Evolutionary conservation across 2,113 vertebrate genomes (phyloP), one percentile per base, ranked within the genome.

Genomic region (Rhegmatorhina hoffmannsi): DNA sequence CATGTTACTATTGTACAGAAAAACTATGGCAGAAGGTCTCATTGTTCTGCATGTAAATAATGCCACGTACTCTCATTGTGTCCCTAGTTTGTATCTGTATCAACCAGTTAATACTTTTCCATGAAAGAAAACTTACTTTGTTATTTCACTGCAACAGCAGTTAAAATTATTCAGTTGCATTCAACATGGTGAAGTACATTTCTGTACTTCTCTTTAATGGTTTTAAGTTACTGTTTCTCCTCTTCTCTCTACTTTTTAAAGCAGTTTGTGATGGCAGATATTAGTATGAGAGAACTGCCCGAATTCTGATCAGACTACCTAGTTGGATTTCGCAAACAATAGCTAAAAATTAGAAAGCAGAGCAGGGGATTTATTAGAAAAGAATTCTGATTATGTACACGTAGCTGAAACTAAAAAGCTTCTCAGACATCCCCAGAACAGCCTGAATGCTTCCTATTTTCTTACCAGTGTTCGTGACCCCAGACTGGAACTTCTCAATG

Each of bases 401-500:
- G 44, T 9, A 87, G 47, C 24, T 59, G 40, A 50, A 86, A 34
- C 20, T 23, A 25, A 63, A 92, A 55, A 4, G 40, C 15, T 80
- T 67, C 63, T 73, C 47, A 59, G 47, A 82, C 36, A 93, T 9
- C 16, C 7, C 16, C 72, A 90, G 34, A 75, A 62, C 7, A 68
- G 24, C n/a, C 15, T 52, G 24, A 81, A 67, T 36, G 18, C 23
- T 62, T 79, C 12, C 33, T 38, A 5, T 81, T 84, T 79, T 93
- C 97, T 96, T 98, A 99, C 99, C 99, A 99, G 96, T 29, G 99
- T 98, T 95, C 99, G 98, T 19, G 98, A 98, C 5, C 99, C 99
- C 90, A 99, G 97, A 89, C 98, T 99, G 84, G 98, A 99, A 93
- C 97, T 99, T 58, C 99, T 98, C 68, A 99, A 90, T 0, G 99